Conservation (phyloP, 2,797 vertebrate species). For the Salarias fasciatus region DNA sequence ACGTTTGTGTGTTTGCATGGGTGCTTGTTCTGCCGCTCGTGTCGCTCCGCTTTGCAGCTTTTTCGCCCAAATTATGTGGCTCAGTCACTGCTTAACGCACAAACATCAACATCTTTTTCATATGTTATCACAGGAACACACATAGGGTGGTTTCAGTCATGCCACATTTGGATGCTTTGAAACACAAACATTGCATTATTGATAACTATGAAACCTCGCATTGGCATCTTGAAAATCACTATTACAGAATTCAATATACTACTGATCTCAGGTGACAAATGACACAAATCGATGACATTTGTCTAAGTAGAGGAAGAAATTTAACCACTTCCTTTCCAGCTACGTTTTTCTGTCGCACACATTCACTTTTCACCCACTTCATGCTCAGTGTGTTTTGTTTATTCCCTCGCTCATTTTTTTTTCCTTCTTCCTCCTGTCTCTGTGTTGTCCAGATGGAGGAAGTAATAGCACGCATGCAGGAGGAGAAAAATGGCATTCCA, state of each 20-base stretch:
- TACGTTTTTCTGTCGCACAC: constrained; percentile 13
- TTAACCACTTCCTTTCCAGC: constrained; percentile 33
- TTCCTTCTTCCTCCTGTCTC: constrained; percentile 28
- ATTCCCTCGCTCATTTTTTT: not conserved
- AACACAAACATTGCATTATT: constrained; percentile 28
- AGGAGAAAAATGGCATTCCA: constrained; percentile 96
- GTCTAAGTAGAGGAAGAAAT: constrained; percentile 19
- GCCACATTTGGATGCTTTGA: constrained; percentile 8
- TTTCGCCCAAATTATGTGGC: constrained; percentile 18
- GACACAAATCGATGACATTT: constrained; percentile 49
- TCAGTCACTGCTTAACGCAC: constrained; percentile 5
- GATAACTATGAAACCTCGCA: constrained; percentile 37
- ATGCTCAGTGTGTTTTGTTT: constrained; percentile 18
- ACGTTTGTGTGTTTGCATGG: constrained; percentile 41
- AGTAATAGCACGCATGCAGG: constrained; percentile 96
- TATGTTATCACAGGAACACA: no score
- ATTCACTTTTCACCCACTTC: constrained; percentile 16
- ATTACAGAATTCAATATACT: constrained; percentile 39
- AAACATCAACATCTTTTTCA: not conserved
- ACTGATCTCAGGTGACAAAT: constrained; percentile 48
- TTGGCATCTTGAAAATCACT: no score
- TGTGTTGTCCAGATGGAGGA: constrained; percentile 91
- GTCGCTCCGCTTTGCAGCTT: constrained; percentile 6
- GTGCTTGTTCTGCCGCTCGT: constrained; percentile 7
- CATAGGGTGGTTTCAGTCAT: not conserved